These are phyloP conservation scores for Serilophus lunatus DNA, from an alignment of 2,113 vertebrate species.

Conservation along the genomic window DNA sequence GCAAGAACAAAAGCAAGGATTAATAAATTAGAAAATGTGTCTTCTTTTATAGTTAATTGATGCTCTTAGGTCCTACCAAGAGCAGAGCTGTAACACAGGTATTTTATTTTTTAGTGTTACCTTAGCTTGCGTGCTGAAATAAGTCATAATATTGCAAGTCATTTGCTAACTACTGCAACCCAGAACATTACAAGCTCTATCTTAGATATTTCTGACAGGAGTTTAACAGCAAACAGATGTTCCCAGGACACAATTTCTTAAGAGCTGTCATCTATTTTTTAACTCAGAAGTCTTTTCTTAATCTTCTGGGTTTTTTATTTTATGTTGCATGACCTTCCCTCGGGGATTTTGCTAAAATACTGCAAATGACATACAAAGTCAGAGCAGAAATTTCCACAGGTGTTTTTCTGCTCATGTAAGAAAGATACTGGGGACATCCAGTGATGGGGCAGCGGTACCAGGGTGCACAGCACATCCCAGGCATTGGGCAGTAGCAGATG, in stretches of 20 bases:
- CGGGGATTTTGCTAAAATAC: neutral
- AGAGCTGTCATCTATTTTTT: neutral
- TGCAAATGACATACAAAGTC: neutral
- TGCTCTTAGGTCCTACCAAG: neutral
- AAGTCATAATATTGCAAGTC: neutral
- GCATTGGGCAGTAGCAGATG: neutral
- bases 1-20: neutral
- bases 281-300: neutral
- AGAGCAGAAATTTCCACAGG: neutral
- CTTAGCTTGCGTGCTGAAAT: neutral
- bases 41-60: neutral
- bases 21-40: neutral
- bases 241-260: constrained; percentile 13
- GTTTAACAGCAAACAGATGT: constrained; percentile 29
- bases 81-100: neutral
- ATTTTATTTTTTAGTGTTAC: neutral
- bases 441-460: rapidly evolving
- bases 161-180: neutral
- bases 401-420: rapidly evolving
- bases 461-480: neutral
- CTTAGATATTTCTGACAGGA: constrained; percentile 18
- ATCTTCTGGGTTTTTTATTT: neutral
- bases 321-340: neutral
- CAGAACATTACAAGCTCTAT: neutral
- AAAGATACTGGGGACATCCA: neutral